Percentiles rank a stretch among this genome's conserved stretches.
These are phyloP conservation scores for Agrotis clavis DNA, from an alignment of 2,888 invertebrate genomes.

Conservation along the genomic window DNA sequence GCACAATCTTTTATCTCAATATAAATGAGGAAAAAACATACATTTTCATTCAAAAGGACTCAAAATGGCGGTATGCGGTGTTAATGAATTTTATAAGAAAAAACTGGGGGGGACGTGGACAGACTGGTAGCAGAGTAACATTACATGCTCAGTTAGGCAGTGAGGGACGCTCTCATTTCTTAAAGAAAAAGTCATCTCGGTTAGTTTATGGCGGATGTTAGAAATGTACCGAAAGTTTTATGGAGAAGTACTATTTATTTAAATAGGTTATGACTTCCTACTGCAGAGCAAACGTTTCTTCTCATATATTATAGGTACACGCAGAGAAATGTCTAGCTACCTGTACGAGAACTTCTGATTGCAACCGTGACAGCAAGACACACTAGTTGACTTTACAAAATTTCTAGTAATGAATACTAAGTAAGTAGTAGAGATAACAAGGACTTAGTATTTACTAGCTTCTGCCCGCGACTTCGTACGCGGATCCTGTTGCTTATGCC, in stretches of 20 bases:
- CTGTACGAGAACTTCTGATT: too few relatives aligned
- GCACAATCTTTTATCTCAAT: slow-evolving; percentile 48
- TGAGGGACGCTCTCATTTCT: slow-evolving; percentile 70
- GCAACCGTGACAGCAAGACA: too few relatives aligned
- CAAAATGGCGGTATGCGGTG: slow-evolving; percentile 52
- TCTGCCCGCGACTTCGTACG: too few relatives aligned
- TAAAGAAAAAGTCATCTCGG: slow-evolving; percentile 74
- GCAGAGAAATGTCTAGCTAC: too few relatives aligned
- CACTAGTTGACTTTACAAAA: too few relatives aligned
- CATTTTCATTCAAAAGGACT: slow-evolving; percentile 24
- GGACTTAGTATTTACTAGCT: too few relatives aligned
- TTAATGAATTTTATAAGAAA: slow-evolving; percentile 75
- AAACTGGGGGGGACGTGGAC: slow-evolving; percentile 58
- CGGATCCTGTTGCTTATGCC: too few relatives aligned
- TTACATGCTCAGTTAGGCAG: slow-evolving; percentile 83
- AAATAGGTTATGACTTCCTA: too few relatives aligned
- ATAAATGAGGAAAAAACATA: slow-evolving; percentile 44
- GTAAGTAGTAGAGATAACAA: too few relatives aligned
- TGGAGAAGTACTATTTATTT: background rate
- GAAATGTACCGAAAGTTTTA: slow-evolving; percentile 35
- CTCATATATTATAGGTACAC: too few relatives aligned
- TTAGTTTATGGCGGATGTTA: slow-evolving; percentile 46
- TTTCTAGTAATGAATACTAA: too few relatives aligned
- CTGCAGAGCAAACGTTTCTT: too few relatives aligned
- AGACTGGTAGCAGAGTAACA: slow-evolving; percentile 60